Evolutionary conservation across 2,888 invertebrate genomes (phyloP), one percentile per base, ranked within the genome.

Genomic region (Orchesellides sinensis): DNA sequence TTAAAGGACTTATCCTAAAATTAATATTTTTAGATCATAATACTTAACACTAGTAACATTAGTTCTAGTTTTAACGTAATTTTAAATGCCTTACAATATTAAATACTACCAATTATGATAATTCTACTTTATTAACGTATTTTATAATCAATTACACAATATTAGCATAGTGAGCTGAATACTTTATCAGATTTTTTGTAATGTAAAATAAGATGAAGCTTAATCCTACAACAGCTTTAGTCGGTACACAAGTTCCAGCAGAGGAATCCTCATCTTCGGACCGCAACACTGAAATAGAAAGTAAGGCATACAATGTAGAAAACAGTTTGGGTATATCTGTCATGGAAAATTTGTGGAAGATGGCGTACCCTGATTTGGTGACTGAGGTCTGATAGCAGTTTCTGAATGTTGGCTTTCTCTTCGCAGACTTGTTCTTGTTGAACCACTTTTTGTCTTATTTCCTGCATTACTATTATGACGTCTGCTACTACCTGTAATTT

Each of bases 381-480:
- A 63, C 2, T 72, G 65, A 14, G 80, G 66, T 27, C 80, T 80
- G 49, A 66, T 66, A 47, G 73, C 45, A 66, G 70, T 80, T 45
- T 80, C 80, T 12, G 72, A 45, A 32, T 80, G 54, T 32, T 78
- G 79, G 45, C 79, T 79, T 70, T 80, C 80, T 66, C 80, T 32
- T 29, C 80, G 80, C 32, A 73, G 80, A 80, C 80, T 80, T 10
- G 80, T 54, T 73, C 56, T 52, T 10, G 66, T 80, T 35, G 80
- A 80, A 23, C 72, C 54, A 25, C n/a, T 23, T 56, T 80, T 80
- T 10, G 79, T 65, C 65, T 29, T 70, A 32, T 72, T 79, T 54
- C 70, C 79, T 35, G 65, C 54, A 29, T 72, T 68, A 59, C 54
- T 69, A 40, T 79, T 79, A 35, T 65, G 63, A 40, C 79, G 79